Evolutionary conservation across 2,113 vertebrate species (phyloP), one percentile per base, ranked within the genome.

Genomic region (Ibidorhyncha struthersii): DNA sequence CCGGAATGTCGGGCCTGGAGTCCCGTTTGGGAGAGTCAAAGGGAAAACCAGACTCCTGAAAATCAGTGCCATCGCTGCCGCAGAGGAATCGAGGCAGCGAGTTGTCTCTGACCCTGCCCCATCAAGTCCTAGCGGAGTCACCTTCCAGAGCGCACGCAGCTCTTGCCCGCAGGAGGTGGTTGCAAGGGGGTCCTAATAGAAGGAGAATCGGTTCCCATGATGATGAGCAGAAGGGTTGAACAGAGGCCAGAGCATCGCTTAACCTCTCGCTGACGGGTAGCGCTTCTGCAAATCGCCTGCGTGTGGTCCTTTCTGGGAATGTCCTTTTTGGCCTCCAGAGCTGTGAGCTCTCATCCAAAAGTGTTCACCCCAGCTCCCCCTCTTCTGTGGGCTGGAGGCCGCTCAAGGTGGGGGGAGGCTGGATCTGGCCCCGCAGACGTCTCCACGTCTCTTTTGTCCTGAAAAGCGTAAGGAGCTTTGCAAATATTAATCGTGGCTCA

Each of bases 401-500:
- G 6, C 66, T 59, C 6, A 3, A 56, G 43, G 25, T 6, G 0
- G 7, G 22, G n/a, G 8, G 29, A 45, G 26, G 1, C 58, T 41
- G 53, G 56, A 41, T 72, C 62, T 26, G 38, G 58, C 84, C 78
- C 93, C 47, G 59, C 36, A 41, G 34, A 29, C 30, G 56, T 79
- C n/a, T 59, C 78, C n/a, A 19, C 0, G 0, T 87, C 59, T 55
- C n/a, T 65, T 85, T 84, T 45, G 49, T 70, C 27, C 76, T 26
- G 55, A 41, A 56, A 58, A 73, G 62, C 2, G 0, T 61, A 73
- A 86, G 40, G 78, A 93, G 94, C 36, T 95, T 73, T 91, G 62
- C 40, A 56, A 89, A 30, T 32, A 2, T 1, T 61, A 47, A 77
- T 61, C 3, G 0, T 0, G 1, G 83, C 76, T 82, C 61, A 66